Base-by-base conservation (phyloP, 2,888 invertebrate species). In the Nebria brevicollis region DNA sequence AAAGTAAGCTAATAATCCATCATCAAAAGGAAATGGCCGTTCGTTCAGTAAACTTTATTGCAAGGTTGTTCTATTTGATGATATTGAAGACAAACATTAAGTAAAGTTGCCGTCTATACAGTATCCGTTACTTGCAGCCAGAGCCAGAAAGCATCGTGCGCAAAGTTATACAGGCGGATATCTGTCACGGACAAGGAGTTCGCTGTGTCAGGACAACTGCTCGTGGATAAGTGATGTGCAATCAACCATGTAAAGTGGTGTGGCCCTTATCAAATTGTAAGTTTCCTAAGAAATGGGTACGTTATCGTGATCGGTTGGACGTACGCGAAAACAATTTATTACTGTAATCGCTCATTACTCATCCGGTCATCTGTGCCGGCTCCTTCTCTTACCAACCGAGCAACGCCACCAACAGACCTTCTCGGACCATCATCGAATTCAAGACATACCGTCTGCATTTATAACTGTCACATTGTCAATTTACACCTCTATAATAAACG, bases 311-410 rank as follows among this genome's bases (percentile, higher is more conserved):
- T 81, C 72, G 81, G 72, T 77, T 25, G 54, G 41, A 76, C 43
- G 81, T 81, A 73, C 72, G 73, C 42, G 81, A 72, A 79, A 81
- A 81, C 81, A 77, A 81, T 81, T 81, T 81, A 81, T 81, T 77
- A 81, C 65, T 72, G 77, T 77, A 77, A 81, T 77, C 77, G 81
- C 77, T 81, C 81, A 81, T 81, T 81, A 77, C 77, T 81, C 81
- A 81, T 81, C 72, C 75, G 81, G 81, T 77, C 81, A 81, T 72
- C 77, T 81, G 80, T 72, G 13, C 73, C 15, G 42, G 15, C 42
- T 73, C 73, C 13, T 5, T 41, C 70, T 15, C 68, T 34, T 68
- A 65, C 64, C 26, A 43, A 43, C 8, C 15, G 68, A 20, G 74
- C 15, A 20, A 13, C 54, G 42, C 76, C 15, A 66, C 41, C 66